Evolutionary conservation across 2,888 invertebrate species (phyloP), one percentile per base, ranked within the genome.

Genomic region (Eupithecia subfuscata): DNA sequence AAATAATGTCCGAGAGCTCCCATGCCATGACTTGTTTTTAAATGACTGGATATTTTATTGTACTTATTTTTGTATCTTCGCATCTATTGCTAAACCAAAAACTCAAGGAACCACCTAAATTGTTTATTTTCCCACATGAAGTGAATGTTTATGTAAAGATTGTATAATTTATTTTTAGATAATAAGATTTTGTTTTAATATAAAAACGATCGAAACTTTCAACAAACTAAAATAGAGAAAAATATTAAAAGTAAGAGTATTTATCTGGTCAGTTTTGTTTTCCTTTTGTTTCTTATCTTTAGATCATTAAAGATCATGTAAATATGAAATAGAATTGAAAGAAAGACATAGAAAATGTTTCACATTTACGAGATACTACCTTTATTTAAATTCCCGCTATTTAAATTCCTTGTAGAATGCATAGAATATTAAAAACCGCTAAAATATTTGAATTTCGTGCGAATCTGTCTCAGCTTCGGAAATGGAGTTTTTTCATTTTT

Each of bases 101-200:
- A 6, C 22, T 60, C n/a, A 56, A 56, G 22, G 56, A 12, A 22
- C 22, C 52, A 56, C 6, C 5, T 22, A 25, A 12, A 60, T 22
- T n/a, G 22, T 22, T 56, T 56, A n/a, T 60, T 25, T 9, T 3
- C 22, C 11, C 18, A 56, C 12, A 14, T 22, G 5, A 16, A 25
- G 60, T 56, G 56, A 22, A 56, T 52, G 52, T 2, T n/a, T 22
- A n/a, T n/a, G 22, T 52, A 3, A 14, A 60, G 25, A 60, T 60
- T 60, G 60, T 60, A 14, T 60, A 25, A 60, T 60, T 60, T 60
- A 60, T 60, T 60, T 60, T 25, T 60, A 60, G 60, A 6, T 25
- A 3, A 5, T 60, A 60, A 60, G 60, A 2, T 60, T 25, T 60
- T 60, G 12, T 25, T 60, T 25, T 60, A 22, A 11, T 3, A 4